These are phyloP conservation scores for Serilophus lunatus DNA, from an alignment of 2,113 vertebrate species.

Conservation along the genomic window DNA sequence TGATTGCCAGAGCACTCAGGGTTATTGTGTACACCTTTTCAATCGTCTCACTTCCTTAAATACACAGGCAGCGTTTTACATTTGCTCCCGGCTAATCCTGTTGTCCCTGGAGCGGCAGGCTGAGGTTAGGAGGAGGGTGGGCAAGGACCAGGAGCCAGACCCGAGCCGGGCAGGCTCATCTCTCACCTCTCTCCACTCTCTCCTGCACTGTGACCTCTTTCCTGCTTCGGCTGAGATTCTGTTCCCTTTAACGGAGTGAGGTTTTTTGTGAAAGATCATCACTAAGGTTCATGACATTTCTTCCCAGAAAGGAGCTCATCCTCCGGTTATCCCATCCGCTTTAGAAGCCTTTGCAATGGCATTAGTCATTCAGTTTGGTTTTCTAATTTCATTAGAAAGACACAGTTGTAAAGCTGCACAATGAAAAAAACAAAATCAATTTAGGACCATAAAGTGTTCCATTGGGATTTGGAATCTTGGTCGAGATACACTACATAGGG, in stretches of 20 bases:
- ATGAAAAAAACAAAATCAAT: neutral
- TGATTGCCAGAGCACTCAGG: neutral
- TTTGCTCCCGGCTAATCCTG: neutral
- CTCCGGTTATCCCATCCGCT: neutral
- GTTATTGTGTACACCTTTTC: neutral
- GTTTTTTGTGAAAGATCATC: neutral
- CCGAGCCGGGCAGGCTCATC: neutral
- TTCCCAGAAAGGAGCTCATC: neutral
- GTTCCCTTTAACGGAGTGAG: neutral
- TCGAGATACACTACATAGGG: rapidly evolving
- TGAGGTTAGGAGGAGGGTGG: neutral
- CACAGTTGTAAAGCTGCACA: neutral
- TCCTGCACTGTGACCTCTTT: neutral
- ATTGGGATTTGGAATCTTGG: neutral
- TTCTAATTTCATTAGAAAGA: neutral
- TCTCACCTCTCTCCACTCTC: neutral
- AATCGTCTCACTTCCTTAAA: neutral
- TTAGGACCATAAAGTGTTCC: neutral
- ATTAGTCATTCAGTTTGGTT: neutral
- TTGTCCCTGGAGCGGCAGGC: neutral
- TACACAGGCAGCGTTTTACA: neutral
- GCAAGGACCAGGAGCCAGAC: neutral
- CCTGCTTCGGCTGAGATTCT: neutral
- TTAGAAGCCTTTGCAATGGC: neutral
- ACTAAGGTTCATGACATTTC: neutral